A percentile compares a stretch with the other conserved stretches of the same genome.
phyloP scores from a whole-genome alignment of 53 echinoderm and acorn worm species.

The Pentamera pediparva region DNA sequence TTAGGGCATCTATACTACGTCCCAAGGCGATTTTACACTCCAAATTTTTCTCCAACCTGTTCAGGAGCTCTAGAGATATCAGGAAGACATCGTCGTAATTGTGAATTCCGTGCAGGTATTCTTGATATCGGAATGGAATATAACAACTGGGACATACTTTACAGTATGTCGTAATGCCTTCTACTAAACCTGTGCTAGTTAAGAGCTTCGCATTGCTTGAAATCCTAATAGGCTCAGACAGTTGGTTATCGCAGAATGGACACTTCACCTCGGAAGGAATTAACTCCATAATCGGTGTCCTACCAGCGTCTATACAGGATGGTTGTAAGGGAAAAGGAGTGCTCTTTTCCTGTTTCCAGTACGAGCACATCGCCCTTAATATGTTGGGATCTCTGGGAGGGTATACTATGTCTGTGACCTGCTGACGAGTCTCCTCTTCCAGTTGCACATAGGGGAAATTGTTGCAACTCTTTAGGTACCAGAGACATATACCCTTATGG shows the following conservation, averaged over 20 bases:
- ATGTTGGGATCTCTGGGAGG: background rate
- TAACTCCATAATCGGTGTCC: no score
- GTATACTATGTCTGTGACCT: background rate
- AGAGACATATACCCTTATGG: background rate
- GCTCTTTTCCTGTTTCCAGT: background rate
- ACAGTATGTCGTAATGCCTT: background rate
- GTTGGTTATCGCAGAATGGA: background rate
- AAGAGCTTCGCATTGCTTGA: background rate
- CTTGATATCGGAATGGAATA: background rate
- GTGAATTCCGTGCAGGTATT: slow-evolving; percentile 1
- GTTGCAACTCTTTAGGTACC: background rate
- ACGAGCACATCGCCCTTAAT: background rate
- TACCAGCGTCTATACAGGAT: background rate
- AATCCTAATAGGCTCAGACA: background rate
- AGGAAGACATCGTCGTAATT: slow-evolving; percentile 1
- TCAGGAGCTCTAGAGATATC: background rate
- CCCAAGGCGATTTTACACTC: slow-evolving; percentile 1
- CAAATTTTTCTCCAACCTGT: background rate
- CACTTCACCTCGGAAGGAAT: background rate
- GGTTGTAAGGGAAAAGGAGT: background rate
- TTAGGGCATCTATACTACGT: background rate
- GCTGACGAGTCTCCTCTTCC: background rate
- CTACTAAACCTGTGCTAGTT: background rate
- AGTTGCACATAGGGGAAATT: background rate
- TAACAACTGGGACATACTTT: background rate